Evolutionary conservation across 2,888 invertebrate genomes (phyloP).

Genomic region (Matsumyia berberina): DNA sequence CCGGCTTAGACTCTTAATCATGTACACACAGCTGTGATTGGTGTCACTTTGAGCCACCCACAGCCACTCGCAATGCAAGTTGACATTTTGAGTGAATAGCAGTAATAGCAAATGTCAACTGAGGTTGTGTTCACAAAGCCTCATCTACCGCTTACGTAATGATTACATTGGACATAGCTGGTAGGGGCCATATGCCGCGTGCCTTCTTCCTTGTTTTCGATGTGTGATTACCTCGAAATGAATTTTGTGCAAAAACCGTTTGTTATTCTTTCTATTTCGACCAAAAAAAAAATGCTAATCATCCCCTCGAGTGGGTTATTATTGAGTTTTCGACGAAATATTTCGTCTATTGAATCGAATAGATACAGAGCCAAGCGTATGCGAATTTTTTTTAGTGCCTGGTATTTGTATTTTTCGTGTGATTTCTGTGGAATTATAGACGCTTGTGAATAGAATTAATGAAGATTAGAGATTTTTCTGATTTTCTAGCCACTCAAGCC

Average conservation of each 20-base stretch:
- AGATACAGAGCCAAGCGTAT: background rate
- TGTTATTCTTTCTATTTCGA: background rate
- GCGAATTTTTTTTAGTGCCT: background rate
- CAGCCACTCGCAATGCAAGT: background rate
- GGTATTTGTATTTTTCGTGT: constrained; percentile 3
- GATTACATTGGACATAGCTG: background rate
- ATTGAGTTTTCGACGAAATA: constrained; percentile 18
- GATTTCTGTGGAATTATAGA: constrained; percentile 45
- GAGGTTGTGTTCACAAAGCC: constrained; percentile 17
- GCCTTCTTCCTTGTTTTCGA: constrained; percentile 19
- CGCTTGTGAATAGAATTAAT: constrained; percentile 35
- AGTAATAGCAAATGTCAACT: constrained; percentile 43
- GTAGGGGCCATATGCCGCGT: background rate
- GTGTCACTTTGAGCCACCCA: background rate
- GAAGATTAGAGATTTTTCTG: constrained; percentile 35
- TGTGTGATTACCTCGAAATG: constrained; percentile 21
- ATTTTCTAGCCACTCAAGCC: background rate
- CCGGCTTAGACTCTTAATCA: constrained; percentile 5
- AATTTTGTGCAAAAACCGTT: constrained; percentile 9
- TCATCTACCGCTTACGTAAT: constrained; percentile 37
- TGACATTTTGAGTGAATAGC: constrained; percentile 43
- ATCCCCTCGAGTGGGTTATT: constrained; percentile 38
- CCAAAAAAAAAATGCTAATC: constrained; percentile 39
- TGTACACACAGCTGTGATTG: constrained; percentile 4
- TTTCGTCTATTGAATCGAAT: constrained; percentile 15